A percentile compares a stretch with the other conserved stretches of the same genome.
phyloP scores from a whole-genome alignment of 2,888 invertebrate species.

The Mesorhabditis spiculigera region DNA sequence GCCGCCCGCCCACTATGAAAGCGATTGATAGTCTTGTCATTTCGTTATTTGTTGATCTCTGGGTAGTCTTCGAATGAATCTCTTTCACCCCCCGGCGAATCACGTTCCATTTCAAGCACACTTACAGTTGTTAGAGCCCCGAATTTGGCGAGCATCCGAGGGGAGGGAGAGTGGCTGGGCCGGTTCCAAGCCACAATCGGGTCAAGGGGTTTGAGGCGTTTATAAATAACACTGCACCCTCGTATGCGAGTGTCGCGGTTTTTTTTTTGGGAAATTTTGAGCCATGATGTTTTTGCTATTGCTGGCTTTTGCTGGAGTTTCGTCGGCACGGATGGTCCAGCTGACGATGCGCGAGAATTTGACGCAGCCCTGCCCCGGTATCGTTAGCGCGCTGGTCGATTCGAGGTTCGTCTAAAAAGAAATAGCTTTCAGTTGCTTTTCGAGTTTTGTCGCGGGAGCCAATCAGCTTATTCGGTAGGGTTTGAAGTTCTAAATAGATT shows the following conservation, averaged over 20 bases:
- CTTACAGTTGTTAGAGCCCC: no score
- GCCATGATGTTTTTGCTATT: not conserved
- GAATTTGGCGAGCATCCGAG: no score
- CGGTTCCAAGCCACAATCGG: no score
- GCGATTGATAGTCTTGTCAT: conserved; percentile 1
- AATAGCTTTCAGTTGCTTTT: not conserved
- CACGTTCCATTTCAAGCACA: no score
- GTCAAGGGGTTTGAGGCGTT: no score
- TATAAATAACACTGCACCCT: no score
- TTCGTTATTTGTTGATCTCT: no score
- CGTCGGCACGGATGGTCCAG: conserved; percentile 18
- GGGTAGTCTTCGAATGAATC: no score
- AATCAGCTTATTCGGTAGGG: conserved; percentile 39
- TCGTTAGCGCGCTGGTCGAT: not conserved
- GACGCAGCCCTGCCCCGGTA: conserved; percentile 31
- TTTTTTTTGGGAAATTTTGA: not conserved
- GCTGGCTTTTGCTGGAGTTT: conserved; percentile 8
- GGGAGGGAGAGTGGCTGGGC: no score
- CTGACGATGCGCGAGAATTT: conserved; percentile 32
- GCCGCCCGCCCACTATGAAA: conserved; percentile 10
- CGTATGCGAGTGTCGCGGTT: not conserved
- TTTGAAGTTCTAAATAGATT: conserved; percentile 37
- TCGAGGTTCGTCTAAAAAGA: not conserved
- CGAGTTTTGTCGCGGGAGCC: conserved; percentile 29
- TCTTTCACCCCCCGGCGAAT: no score